Conservation (phyloP, 2,797 vertebrate species). For the Pseudomugil gertrudae region DNA sequence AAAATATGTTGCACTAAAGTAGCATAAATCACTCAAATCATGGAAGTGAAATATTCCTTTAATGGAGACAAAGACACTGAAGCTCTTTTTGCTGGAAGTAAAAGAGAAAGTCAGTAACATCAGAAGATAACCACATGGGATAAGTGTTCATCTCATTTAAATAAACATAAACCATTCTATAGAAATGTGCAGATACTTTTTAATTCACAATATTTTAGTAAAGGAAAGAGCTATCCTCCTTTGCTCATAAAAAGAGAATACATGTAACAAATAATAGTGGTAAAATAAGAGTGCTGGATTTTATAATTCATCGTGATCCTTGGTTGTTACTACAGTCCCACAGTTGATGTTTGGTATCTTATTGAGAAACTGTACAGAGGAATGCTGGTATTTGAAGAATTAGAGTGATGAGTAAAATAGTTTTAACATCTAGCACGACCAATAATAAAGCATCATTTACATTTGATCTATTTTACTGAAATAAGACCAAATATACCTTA, state of each 20-base stretch:
- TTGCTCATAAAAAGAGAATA: not conserved
- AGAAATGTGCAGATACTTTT: not conserved
- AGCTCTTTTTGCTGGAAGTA: not conserved
- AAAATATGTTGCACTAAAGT: not conserved
- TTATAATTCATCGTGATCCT: not conserved
- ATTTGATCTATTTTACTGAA: not conserved
- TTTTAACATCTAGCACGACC: too few relatives aligned
- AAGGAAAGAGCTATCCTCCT: not conserved
- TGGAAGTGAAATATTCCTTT: not conserved
- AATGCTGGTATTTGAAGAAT: not conserved
- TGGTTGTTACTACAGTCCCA: not conserved
- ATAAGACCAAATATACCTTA: not conserved
- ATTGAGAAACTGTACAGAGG: not conserved
- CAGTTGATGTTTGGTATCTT: not conserved
- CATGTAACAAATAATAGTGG: not conserved
- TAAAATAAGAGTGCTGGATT: not conserved
- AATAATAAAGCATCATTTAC: not conserved
- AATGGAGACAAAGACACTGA: not conserved
- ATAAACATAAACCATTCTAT: not conserved
- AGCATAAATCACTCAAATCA: not conserved
- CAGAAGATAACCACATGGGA: not conserved
- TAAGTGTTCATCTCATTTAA: not conserved
- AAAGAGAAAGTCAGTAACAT: not conserved
- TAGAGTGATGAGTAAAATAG: not conserved
- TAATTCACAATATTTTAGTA: not conserved